phyloP scores from a whole-genome alignment of 2,888 invertebrate species.

The Lepidonotus clava region DNA sequence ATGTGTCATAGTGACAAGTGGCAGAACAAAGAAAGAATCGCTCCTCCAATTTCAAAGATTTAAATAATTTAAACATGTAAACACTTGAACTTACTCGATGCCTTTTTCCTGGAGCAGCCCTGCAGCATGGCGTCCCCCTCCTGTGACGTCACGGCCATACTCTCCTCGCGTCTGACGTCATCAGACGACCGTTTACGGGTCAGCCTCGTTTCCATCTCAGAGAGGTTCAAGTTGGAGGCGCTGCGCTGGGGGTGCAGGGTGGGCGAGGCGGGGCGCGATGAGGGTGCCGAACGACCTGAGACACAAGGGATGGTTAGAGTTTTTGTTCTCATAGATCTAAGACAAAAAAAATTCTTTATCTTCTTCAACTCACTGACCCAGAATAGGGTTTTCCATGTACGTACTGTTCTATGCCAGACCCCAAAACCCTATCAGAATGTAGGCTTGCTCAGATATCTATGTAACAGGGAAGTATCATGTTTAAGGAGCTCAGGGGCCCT shows the following conservation, averaged over 20 bases:
- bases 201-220: not conserved
- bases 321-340: too few relatives aligned
- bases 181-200: slow-evolving; percentile 17
- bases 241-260: not conserved
- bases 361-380: too few relatives aligned
- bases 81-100: not conserved
- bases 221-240: not conserved
- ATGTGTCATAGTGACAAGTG: too few relatives aligned
- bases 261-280: not conserved
- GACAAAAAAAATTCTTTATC: too few relatives aligned
- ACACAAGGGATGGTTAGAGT: too few relatives aligned
- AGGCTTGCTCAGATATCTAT: too few relatives aligned
- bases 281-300: not conserved
- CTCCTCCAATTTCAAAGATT: not conserved
- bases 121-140: not conserved
- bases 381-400: too few relatives aligned
- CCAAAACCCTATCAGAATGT: too few relatives aligned
- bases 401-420: too few relatives aligned
- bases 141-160: not conserved
- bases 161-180: not conserved
- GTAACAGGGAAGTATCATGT: too few relatives aligned
- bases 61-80: not conserved
- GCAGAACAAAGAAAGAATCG: not conserved
- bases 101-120: not conserved
- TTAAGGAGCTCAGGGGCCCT: too few relatives aligned